phyloP scores from a whole-genome alignment of 2,113 vertebrate species.

The Antennarius striatus region DNA sequence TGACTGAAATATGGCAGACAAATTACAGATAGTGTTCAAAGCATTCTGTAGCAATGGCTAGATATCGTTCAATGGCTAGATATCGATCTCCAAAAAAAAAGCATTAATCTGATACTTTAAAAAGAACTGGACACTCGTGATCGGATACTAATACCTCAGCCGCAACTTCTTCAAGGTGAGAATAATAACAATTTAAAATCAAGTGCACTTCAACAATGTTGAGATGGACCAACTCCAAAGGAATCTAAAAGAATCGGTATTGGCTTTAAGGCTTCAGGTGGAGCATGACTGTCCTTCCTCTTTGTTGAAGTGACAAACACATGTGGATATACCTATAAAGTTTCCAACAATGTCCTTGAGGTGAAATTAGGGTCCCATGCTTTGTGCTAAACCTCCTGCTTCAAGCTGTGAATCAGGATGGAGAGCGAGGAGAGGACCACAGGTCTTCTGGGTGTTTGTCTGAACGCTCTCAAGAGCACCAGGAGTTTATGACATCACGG shows the following conservation, averaged over 20 bases:
- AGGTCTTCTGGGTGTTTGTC: conserved; percentile 15
- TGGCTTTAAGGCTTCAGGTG: conserved; percentile 81
- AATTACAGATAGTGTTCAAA: too few species aligned
- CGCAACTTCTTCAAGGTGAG: conserved; percentile 76
- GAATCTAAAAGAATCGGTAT: conserved; percentile 53
- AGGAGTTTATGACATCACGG: conserved; percentile 31
- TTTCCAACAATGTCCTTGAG: too few species aligned
- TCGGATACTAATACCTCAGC: conserved; percentile 58
- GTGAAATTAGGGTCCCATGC: too few species aligned
- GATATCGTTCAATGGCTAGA: too few species aligned
- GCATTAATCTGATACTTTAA: too few species aligned
- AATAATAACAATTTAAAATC: conserved; percentile 80
- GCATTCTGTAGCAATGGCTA: too few species aligned
- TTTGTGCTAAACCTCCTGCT: too few species aligned
- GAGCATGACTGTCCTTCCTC: conserved; percentile 23
- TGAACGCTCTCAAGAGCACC: conserved; percentile 17
- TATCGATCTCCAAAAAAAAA: too few species aligned
- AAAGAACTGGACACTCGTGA: conserved; percentile 14
- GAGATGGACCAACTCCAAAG: conserved; percentile 61
- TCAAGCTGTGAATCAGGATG: too few species aligned
- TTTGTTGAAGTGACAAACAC: background rate
- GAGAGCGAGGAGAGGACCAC: background rate
- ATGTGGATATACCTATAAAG: background rate
- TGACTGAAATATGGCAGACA: too few species aligned
- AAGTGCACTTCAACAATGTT: conserved; percentile 80